These are phyloP conservation scores for Poeciliopsis turrubarensis DNA, from an alignment of 2,113 vertebrate species.

Conservation along the genomic window DNA sequence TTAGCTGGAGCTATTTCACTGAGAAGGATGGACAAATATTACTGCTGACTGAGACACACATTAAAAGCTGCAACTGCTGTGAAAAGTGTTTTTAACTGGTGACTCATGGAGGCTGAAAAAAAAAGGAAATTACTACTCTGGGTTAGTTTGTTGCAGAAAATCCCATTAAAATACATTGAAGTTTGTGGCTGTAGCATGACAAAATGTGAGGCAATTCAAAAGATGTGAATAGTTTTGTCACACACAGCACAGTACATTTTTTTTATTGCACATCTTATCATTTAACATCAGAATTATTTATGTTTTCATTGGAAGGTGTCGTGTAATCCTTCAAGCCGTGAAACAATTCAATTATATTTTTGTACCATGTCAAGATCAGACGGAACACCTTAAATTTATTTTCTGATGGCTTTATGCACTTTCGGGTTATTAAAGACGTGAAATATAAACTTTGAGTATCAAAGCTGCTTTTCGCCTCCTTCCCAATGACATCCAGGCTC, in stretches of 20 bases:
- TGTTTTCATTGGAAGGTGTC: background rate
- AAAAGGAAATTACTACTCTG: background rate
- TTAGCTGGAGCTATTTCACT: background rate
- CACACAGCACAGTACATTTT: background rate
- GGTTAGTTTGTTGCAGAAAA: background rate
- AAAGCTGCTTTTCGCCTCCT: slow-evolving; percentile 49
- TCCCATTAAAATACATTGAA: background rate
- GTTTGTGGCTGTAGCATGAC: background rate
- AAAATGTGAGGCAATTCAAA: background rate
- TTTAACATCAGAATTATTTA: background rate
- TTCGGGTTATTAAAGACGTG: slow-evolving; percentile 52
- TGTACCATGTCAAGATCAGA: slow-evolving; percentile 13
- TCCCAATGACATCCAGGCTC: slow-evolving; percentile 61
- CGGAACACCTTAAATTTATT: slow-evolving; percentile 11
- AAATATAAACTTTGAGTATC: slow-evolving; percentile 60
- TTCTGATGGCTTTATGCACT: slow-evolving; percentile 50
- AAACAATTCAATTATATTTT: background rate
- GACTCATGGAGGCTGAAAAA: too few species aligned
- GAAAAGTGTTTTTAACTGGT: too few species aligned
- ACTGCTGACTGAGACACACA: background rate
- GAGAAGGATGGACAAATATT: background rate
- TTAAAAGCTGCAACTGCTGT: too few species aligned
- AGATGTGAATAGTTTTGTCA: background rate
- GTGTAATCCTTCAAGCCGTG: background rate
- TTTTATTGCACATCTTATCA: slow-evolving; percentile 1